Conservation (phyloP, 2,113 vertebrate species). For the Desmodus rotundus region DNA sequence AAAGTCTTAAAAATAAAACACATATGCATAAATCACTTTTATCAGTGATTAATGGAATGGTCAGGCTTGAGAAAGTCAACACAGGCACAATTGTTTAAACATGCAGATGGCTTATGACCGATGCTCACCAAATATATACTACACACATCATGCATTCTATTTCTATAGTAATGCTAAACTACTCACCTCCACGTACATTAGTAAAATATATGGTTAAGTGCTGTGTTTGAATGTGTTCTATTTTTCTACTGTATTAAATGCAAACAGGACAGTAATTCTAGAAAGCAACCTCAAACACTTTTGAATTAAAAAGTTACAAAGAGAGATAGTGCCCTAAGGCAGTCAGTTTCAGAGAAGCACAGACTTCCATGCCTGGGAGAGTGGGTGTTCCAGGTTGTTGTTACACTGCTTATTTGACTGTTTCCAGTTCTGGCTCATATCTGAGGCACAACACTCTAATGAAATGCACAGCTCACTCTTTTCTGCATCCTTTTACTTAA, state of each 20-base stretch:
- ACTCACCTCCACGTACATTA: conserved; percentile 13
- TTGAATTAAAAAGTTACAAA: conserved; percentile 1
- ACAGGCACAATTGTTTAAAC: conserved; percentile 13
- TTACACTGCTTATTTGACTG: not conserved
- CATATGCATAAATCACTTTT: not conserved
- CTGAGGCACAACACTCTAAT: not conserved
- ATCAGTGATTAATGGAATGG: not conserved
- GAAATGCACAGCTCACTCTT: not conserved
- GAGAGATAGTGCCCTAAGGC: not conserved
- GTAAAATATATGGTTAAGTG: conserved; percentile 8
- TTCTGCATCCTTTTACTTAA: conserved; percentile 7
- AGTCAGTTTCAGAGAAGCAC: conserved; percentile 41
- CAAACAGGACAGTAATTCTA: conserved; percentile 35
- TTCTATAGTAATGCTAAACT: conserved; percentile 13
- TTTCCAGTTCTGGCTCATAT: not conserved
- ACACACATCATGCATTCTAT: conserved; percentile 44
- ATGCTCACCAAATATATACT: conserved; percentile 39
- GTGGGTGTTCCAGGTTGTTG: not conserved
- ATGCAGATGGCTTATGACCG: conserved; percentile 37
- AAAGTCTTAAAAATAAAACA: conserved; percentile 36
- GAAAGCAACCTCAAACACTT: conserved; percentile 34
- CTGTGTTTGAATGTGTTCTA: not conserved
- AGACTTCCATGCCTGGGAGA: not conserved
- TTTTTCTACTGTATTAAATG: conserved; percentile 37
- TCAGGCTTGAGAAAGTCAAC: conserved; percentile 25